A percentile compares a stretch with the other conserved stretches of the same genome.
Conservation (phyloP, 2,888 invertebrate species). For the Nymphalis c-album region DNA sequence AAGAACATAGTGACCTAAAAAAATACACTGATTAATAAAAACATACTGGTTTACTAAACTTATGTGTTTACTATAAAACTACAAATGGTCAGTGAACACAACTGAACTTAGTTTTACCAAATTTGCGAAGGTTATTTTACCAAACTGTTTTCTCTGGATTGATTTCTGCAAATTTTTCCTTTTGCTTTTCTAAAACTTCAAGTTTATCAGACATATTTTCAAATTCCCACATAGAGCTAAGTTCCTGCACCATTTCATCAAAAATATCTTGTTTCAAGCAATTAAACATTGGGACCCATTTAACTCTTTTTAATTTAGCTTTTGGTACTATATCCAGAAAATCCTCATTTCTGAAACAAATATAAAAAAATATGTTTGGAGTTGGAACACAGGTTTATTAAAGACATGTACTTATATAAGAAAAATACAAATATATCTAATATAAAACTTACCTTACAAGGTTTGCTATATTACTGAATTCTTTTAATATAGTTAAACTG, state of each 20-base stretch:
- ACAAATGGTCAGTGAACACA: too few relatives aligned
- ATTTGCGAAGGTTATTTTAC: conserved; percentile 45
- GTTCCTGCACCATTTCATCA: conserved; percentile 69
- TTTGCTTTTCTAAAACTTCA: conserved; percentile 66
- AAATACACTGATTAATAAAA: too few relatives aligned
- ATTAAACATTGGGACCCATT: conserved; percentile 74
- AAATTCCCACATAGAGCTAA: conserved; percentile 71
- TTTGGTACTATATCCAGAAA: conserved; percentile 71
- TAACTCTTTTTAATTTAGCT: conserved; percentile 64
- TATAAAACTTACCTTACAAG: conserved; percentile 58
- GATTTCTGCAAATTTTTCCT: conserved; percentile 62
- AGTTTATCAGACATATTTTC: conserved; percentile 70
- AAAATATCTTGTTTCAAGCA: conserved; percentile 68
- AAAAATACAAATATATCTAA: not conserved
- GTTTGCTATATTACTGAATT: conserved; percentile 70
- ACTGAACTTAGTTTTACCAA: not conserved
- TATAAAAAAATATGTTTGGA: not conserved
- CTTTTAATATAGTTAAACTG: conserved; percentile 69
- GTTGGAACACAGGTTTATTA: too few relatives aligned
- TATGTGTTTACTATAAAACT: too few relatives aligned
- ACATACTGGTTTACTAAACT: too few relatives aligned
- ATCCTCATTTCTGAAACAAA: conserved; percentile 65
- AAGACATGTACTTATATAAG: not conserved
- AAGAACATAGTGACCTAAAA: too few relatives aligned
- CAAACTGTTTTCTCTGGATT: conserved; percentile 52